Percentiles rank a stretch among this genome's conserved stretches.
phyloP scores from a whole-genome alignment of 2,888 invertebrate genomes.

The Stegophylla sp. region DNA sequence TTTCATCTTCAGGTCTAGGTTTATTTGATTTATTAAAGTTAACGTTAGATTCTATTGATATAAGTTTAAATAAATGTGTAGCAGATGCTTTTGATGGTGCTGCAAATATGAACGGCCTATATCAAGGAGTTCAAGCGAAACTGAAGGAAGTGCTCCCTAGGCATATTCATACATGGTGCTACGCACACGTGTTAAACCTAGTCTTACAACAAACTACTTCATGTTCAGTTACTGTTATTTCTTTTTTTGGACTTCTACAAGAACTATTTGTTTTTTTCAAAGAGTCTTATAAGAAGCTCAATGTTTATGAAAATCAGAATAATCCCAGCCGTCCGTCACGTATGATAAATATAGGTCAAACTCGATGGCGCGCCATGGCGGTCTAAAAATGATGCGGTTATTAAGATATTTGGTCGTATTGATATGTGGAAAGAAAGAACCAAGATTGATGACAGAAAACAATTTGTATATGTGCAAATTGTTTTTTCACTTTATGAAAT shows the following conservation, averaged over 20 bases:
- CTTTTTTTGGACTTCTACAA: not conserved
- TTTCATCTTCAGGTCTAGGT: conserved; percentile 5
- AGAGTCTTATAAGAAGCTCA: conserved; percentile 31
- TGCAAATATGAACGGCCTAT: conserved; percentile 40
- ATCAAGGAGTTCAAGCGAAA: conserved; percentile 9
- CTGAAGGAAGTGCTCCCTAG: not conserved
- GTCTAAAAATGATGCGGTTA: conserved; percentile 21
- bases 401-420: conserved; percentile 13
- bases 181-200: conserved; percentile 30
- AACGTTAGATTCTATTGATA: conserved; percentile 15
- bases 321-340: not conserved
- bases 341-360: conserved; percentile 10
- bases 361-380: conserved; percentile 34
- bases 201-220: conserved; percentile 20
- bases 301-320: conserved; percentile 25
- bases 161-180: conserved; percentile 37
- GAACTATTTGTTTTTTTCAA: not conserved
- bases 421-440: conserved; percentile 7
- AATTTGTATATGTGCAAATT: conserved; percentile 11
- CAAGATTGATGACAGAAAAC: not conserved
- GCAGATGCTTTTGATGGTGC: conserved; percentile 37
- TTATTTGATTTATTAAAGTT: conserved; percentile 33
- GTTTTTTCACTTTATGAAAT: conserved; percentile 23
- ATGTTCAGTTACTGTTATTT: not conserved
- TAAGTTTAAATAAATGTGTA: conserved; percentile 20